A percentile compares a stretch with the other conserved stretches of the same genome.
phyloP scores from a whole-genome alignment of 2,888 invertebrate genomes.

The Biston betularia region DNA sequence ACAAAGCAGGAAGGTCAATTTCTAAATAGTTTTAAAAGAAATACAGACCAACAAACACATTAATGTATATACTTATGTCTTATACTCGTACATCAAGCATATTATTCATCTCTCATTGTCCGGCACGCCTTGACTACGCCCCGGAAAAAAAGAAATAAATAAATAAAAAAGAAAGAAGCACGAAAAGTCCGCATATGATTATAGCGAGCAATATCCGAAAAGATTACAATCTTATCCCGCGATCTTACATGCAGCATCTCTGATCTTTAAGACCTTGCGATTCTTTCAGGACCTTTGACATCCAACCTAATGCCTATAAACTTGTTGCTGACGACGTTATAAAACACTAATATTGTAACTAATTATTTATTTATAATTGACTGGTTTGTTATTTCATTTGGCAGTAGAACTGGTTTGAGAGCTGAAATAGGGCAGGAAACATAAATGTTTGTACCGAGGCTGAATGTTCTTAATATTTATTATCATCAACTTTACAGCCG shows the following conservation, averaged over 20 bases:
- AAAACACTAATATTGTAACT: neutral
- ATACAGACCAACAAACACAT: constrained; percentile 1
- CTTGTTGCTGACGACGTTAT: neutral
- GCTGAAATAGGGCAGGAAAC: too few species aligned
- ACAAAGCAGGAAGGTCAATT: too few species aligned
- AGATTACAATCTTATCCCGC: constrained; percentile 82
- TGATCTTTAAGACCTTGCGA: constrained; percentile 68
- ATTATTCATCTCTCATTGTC: constrained; percentile 63
- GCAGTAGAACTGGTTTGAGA: too few species aligned
- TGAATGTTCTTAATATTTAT: too few species aligned
- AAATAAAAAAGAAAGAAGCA: constrained; percentile 53
- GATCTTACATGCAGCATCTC: constrained; percentile 77
- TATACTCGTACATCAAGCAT: constrained; percentile 55
- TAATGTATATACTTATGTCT: neutral
- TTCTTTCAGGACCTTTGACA: constrained; percentile 52
- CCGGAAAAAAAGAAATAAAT: constrained; percentile 49
- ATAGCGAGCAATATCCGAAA: constrained; percentile 84
- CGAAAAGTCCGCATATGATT: constrained; percentile 81
- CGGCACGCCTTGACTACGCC: constrained; percentile 72
- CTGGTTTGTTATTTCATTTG: too few species aligned
- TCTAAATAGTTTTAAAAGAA: neutral
- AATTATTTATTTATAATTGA: neutral
- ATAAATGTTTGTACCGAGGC: too few species aligned
- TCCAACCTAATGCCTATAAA: constrained; percentile 14
- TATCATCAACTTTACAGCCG: too few species aligned